A percentile compares a stretch with the other conserved stretches of the same genome.
phyloP scores from a whole-genome alignment of 2,797 vertebrate genomes.

The Clarias pachynema region DNA sequence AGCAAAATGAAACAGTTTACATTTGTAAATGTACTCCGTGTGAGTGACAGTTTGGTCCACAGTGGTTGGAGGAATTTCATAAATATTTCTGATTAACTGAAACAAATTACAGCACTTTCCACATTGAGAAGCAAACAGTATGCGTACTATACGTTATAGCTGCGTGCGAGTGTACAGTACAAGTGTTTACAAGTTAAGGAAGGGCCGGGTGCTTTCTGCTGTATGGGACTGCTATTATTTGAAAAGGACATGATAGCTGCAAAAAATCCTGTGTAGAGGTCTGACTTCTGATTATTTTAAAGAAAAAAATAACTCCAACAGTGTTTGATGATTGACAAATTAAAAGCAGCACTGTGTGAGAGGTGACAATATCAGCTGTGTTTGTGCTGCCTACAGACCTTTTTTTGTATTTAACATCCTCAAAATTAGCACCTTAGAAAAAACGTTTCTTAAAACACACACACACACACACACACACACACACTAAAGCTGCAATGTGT shows the following conservation, averaged over 20 bases:
- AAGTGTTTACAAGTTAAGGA: neutral
- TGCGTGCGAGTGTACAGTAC: neutral
- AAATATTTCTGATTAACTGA: neutral
- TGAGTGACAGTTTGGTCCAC: neutral
- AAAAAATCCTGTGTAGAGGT: neutral
- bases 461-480: conserved; percentile 17
- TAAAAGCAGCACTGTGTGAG: neutral
- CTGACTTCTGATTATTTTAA: neutral
- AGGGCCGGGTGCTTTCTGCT: neutral
- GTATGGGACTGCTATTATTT: neutral
- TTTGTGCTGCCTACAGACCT: conserved; percentile 12
- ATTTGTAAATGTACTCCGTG: neutral
- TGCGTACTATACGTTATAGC: neutral
- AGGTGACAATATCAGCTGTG: conserved; percentile 22
- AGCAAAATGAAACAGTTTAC: neutral
- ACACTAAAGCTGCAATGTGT: conserved; percentile 37
- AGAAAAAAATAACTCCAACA: neutral
- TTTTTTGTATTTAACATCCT: conserved; percentile 10
- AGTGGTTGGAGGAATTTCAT: neutral
- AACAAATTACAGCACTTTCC: neutral
- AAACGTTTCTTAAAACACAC: conserved; percentile 16
- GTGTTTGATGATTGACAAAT: neutral
- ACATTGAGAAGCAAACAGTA: neutral
- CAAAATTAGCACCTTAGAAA: conserved; percentile 20
- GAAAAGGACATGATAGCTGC: neutral